These are phyloP conservation scores for Acanthiza pusilla DNA, from an alignment of 2,797 vertebrate species.

Conservation along the genomic window DNA sequence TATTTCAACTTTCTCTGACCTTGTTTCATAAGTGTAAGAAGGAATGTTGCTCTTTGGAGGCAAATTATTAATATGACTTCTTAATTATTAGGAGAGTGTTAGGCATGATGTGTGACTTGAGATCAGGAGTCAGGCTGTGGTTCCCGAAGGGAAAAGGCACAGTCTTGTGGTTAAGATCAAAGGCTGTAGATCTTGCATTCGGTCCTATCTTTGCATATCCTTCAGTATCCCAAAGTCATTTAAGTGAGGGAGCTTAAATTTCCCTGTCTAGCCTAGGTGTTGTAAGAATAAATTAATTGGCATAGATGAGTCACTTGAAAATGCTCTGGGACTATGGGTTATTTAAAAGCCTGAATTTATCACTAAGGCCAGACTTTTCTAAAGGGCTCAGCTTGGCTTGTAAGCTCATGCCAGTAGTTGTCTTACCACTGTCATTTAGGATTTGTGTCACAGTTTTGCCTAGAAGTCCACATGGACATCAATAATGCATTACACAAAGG, in stretches of 20 bases:
- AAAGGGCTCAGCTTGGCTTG: constrained; percentile 27
- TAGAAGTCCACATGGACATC: background rate
- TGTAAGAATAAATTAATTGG: constrained; percentile 43
- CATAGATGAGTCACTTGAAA: background rate
- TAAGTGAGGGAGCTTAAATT: constrained; percentile 4
- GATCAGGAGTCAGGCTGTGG: background rate
- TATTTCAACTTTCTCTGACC: background rate
- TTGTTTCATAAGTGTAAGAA: background rate
- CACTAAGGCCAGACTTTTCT: constrained; percentile 3
- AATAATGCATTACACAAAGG: constrained; percentile 18
- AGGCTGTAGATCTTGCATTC: background rate
- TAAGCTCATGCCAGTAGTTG: constrained; percentile 31
- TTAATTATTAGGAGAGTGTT: background rate
- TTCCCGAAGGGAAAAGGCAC: background rate
- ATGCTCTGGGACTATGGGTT: constrained; percentile 18
- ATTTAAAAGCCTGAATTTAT: constrained; percentile 45
- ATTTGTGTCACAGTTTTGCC: constrained; percentile 41
- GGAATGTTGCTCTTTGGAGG: background rate
- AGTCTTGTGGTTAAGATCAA: background rate
- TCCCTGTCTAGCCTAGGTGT: constrained; percentile 14
- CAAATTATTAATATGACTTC: background rate
- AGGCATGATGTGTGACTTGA: background rate
- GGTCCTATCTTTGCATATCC: background rate
- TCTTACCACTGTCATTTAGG: constrained; percentile 27
- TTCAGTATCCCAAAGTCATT: background rate